Evolutionary conservation across 2,797 vertebrate genomes (phyloP), one percentile per base, ranked within the genome.

Genomic region (Enteromius mattozi): DNA sequence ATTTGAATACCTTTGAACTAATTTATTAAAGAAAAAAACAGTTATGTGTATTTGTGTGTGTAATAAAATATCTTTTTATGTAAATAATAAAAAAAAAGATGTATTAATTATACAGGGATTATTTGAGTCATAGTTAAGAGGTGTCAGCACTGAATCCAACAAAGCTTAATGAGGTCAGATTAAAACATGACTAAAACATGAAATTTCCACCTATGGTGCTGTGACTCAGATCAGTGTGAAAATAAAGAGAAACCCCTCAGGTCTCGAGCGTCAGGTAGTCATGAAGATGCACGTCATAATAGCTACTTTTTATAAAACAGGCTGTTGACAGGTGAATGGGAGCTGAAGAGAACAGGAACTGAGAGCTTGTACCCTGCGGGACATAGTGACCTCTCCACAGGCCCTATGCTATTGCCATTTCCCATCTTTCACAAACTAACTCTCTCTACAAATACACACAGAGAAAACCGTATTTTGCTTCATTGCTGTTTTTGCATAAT

Each of bases 261-360:
- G 85, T 37, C 35, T 68, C 3, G 1, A 24, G 78, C 2, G 12
- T 75, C 77, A 80, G 81, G 70, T 83, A 70, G 30, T 37, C n/a
- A 27, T 77, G 65, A 84, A 77, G 37, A 71, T 8, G 6, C 40
- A 21, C 24, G 65, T 61, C 54, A 76, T 82, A 86, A 87, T 16
- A 65, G 42, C 61, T 81, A 24, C 33, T 72, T 82, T 81, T 72
- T 51, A 49, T 88, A 86, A 88, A 89, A 80, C 81, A 85, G 74
- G 45, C 56, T 89, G 88, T 84, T 91, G 85, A 91, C 86, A 86
- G 90, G 72, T 86, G 77, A 76, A 88, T 68, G 83, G 77, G 66
- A 37, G 78, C 72, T 88, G 89, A 92, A 86, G 86, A 86, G 83
- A 89, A 92, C 86, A 92, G 91, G 87, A 93, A 89, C 86, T 91